These are phyloP conservation scores for Zaprionus davidi DNA, from an alignment of 1,140 invertebrate species.

Conservation along the genomic window DNA sequence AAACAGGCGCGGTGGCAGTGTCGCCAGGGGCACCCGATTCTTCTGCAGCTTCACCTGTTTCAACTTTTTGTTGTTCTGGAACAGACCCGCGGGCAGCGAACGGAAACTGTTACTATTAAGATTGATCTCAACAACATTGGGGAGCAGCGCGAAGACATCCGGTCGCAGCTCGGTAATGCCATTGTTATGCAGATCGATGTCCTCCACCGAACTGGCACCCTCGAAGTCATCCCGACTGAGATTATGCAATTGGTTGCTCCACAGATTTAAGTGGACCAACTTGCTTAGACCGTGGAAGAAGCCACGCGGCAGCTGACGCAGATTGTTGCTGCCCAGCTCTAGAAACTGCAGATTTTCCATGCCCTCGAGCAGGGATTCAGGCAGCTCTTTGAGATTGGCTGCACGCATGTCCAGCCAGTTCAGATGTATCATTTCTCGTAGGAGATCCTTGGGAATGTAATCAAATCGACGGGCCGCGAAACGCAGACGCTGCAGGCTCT, in stretches of 20 bases:
- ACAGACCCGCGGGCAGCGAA: constrained; percentile 86
- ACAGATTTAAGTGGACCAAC: constrained; percentile 86
- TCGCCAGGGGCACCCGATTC: constrained; percentile 85
- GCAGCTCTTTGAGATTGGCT: constrained; percentile 86
- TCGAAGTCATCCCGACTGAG: constrained; percentile 86
- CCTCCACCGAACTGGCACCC: constrained; percentile 86
- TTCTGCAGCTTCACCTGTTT: constrained; percentile 85
- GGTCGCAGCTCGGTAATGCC: constrained; percentile 86
- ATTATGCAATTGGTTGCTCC: constrained; percentile 87
- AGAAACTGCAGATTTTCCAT: constrained; percentile 86
- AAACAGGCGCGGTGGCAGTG: constrained; percentile 86
- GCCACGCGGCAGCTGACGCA: constrained; percentile 86
- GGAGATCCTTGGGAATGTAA: constrained; percentile 86
- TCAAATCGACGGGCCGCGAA: constrained; percentile 73
- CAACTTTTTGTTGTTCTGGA: constrained; percentile 85
- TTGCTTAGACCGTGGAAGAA: constrained; percentile 87
- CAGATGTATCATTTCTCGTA: constrained; percentile 86
- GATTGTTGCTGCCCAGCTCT: constrained; percentile 87
- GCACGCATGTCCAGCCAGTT: constrained; percentile 86
- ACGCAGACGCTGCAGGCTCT: constrained; percentile 62
- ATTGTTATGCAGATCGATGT: constrained; percentile 87
- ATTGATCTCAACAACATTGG: constrained; percentile 86
- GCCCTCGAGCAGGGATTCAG: constrained; percentile 85
- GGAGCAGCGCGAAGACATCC: constrained; percentile 86
- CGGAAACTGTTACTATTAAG: constrained; percentile 87